Conservation (phyloP, 2,113 vertebrate genomes). For the Dromaius novaehollandiae region DNA sequence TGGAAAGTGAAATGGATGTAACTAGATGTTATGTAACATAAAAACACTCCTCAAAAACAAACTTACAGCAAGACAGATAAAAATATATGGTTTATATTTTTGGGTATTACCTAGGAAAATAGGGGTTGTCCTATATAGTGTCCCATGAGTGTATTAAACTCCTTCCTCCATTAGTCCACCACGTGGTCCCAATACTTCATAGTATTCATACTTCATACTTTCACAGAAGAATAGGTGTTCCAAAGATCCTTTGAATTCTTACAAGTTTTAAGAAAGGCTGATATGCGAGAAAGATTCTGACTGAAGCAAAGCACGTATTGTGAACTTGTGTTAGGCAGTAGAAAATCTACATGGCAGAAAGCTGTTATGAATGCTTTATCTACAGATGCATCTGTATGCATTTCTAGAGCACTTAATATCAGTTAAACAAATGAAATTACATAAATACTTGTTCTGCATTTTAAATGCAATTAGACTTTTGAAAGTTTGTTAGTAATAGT, state of each 20-base stretch:
- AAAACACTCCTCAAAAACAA: background rate
- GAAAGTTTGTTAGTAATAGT: background rate
- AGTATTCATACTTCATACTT: background rate
- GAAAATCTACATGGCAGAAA: background rate
- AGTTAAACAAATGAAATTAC: background rate
- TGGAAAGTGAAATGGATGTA: background rate
- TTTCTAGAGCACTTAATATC: background rate
- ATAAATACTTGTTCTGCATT: background rate
- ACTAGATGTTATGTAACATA: background rate
- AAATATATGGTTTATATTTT: background rate
- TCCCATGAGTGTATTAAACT: background rate
- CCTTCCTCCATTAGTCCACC: background rate
- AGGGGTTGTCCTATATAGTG: background rate
- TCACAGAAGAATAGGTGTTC: background rate
- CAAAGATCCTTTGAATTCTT: background rate
- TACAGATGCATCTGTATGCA: background rate
- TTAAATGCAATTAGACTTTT: background rate
- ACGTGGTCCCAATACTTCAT: background rate
- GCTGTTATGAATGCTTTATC: background rate
- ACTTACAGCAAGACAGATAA: background rate
- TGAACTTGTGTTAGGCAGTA: background rate
- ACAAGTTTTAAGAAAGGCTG: background rate
- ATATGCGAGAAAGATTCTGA: background rate
- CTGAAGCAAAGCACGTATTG: accelerated
- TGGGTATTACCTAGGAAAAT: background rate